These are phyloP conservation scores for Odontomachus brunneus DNA, from an alignment of 1,140 invertebrate species.

Conservation along the genomic window DNA sequence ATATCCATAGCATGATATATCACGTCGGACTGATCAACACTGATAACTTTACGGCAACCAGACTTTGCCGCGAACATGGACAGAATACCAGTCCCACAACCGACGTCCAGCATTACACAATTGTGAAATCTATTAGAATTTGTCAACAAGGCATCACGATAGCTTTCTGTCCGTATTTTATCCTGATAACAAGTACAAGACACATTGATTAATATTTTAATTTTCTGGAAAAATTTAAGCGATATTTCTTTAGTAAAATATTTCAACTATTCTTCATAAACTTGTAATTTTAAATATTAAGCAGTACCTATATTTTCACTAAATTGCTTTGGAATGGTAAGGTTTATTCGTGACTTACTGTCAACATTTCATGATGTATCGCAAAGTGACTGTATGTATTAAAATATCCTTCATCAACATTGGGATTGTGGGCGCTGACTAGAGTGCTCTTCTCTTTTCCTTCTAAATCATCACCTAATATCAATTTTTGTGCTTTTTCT, in stretches of 20 bases:
- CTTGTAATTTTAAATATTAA: slow-evolving; percentile 4
- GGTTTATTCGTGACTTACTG: slow-evolving; percentile 84
- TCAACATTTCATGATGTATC: slow-evolving; percentile 98
- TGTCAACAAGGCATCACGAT: slow-evolving; percentile 95
- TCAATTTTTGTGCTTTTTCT: slow-evolving; percentile 82
- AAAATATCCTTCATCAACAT: slow-evolving; percentile 94
- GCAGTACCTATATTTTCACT: neutral
- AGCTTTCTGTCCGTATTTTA: slow-evolving; percentile 96
- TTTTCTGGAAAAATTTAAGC: slow-evolving; percentile 27
- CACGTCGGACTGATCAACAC: slow-evolving; percentile 96
- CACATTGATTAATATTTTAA: slow-evolving; percentile 25
- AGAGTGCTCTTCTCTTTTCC: slow-evolving; percentile 77
- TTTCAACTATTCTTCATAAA: neutral
- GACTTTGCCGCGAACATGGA: slow-evolving; percentile 98
- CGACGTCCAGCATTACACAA: slow-evolving; percentile 97
- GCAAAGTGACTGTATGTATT: slow-evolving; percentile 98
- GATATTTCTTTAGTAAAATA: slow-evolving; percentile 4
- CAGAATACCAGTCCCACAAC: slow-evolving; percentile 98
- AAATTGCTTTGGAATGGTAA: slow-evolving; percentile 12
- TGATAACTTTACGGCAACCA: slow-evolving; percentile 96
- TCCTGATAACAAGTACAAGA: slow-evolving; percentile 89
- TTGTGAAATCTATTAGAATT: slow-evolving; percentile 90
- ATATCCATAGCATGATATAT: slow-evolving; percentile 95
- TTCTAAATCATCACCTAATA: slow-evolving; percentile 85
- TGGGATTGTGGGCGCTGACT: slow-evolving; percentile 76